Base-by-base conservation (phyloP, 2,113 vertebrate genomes). In the Poecile atricapillus region DNA sequence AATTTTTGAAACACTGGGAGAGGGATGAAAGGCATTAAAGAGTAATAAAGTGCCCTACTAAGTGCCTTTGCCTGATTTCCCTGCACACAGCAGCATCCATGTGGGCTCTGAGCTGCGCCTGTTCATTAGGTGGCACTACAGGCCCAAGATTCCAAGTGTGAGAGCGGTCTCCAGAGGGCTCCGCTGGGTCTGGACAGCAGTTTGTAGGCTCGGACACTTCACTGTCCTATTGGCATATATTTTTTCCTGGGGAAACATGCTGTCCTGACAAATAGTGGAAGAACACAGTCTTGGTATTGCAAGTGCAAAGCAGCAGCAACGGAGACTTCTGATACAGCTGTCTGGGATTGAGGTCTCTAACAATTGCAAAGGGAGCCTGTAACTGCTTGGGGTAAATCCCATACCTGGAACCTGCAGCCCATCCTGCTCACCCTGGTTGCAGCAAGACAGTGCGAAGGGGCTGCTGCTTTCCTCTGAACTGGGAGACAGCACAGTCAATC, bases 61-160 rank as follows among this genome's bases (percentile, higher is more conserved):
- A 19, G 78, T 47, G 18, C 23, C 22, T 63, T 56, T 1, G 5
- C 30, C 55, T 16, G 28, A 16, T 55, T 68, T 59, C 52, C 43
- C 56, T 2, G 53, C 37, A 7, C 44, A 2, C 21, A 7, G 10
- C 9, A n/a, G 25, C 13, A 4, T 8, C 18, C 20, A 0, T 33
- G 43, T 5, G 27, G 47, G 9, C 39, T 83, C 60, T n/a, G 64
- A 39, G 39, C 3, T 3, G 35, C 0, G 2, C 65, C 89, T 76
- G 71, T 35, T 96, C 97, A 93, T 94, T 97, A 97, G 97, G 85
- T 97, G 97, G 96, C 95, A 94, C 89, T 95, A 30, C 81, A 93
- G 37, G 73, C 63, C 79, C 93, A 76, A 65, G 59, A 59, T 88
- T 96, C 31, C 62, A 69, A 0, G 1, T 64, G 35, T 4, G 5